Evolutionary conservation across 2,888 invertebrate species (phyloP).

Genomic region (Drosophila hamatofila): DNA sequence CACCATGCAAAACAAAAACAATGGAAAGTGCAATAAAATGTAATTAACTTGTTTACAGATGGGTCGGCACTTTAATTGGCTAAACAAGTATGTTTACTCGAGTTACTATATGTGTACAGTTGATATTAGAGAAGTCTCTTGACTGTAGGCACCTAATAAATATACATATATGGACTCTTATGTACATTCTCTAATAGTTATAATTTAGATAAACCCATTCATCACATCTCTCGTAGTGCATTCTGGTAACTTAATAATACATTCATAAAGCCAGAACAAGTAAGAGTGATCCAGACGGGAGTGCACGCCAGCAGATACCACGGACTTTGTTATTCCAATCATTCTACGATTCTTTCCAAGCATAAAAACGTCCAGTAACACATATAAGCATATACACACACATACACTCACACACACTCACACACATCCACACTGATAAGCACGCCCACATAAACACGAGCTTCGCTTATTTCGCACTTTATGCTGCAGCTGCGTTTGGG

Average conservation of each 20-base stretch:
- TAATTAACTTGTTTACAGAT: conserved; percentile 48
- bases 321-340: neutral
- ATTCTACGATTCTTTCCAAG: no score
- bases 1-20: conserved; percentile 17
- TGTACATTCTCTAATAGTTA: neutral
- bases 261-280: neutral
- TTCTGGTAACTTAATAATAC: neutral
- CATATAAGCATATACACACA: no score
- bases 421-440: no score
- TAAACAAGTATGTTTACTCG: conserved; percentile 1
- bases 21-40: conserved; percentile 40
- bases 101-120: neutral
- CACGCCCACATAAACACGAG: no score
- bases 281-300: neutral
- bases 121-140: neutral
- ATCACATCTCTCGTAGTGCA: neutral
- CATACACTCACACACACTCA: no score
- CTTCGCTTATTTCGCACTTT: no score
- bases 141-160: neutral
- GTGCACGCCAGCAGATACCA: neutral
- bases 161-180: neutral
- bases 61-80: conserved; percentile 19
- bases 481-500: no score
- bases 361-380: no score
- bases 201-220: neutral